These are phyloP conservation scores for Iguana delicatissima DNA, from an alignment of 2,797 vertebrate species.

Conservation along the genomic window DNA sequence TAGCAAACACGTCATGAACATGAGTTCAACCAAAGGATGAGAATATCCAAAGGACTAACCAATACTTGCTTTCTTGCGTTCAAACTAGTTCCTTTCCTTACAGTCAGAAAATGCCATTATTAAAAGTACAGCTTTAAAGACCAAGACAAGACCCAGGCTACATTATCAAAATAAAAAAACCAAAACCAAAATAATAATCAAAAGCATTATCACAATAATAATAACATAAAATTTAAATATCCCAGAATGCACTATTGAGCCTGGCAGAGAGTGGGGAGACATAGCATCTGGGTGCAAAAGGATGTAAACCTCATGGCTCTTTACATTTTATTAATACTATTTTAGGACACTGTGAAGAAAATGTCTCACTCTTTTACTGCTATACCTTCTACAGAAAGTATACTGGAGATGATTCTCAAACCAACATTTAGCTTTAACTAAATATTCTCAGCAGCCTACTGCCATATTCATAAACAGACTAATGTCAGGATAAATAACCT, in stretches of 20 bases:
- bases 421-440: background rate
- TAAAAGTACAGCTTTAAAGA: background rate
- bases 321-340: background rate
- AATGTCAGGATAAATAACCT: conserved; percentile 36
- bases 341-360: background rate
- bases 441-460: background rate
- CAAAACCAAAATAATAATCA: too few relatives aligned
- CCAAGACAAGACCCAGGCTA: background rate
- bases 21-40: background rate
- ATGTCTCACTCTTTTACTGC: background rate
- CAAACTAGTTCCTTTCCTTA: background rate
- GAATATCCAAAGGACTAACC: background rate
- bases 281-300: background rate
- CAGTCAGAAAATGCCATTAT: background rate
- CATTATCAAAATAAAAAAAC: background rate
- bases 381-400: background rate
- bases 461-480: background rate
- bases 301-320: background rate
- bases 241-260: too few relatives aligned
- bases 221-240: too few relatives aligned
- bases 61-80: background rate
- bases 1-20: too few relatives aligned
- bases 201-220: too few relatives aligned
- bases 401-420: background rate
- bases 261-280: too few relatives aligned